Conservation (phyloP, 2,888 invertebrate genomes). For the Leucania comma region DNA sequence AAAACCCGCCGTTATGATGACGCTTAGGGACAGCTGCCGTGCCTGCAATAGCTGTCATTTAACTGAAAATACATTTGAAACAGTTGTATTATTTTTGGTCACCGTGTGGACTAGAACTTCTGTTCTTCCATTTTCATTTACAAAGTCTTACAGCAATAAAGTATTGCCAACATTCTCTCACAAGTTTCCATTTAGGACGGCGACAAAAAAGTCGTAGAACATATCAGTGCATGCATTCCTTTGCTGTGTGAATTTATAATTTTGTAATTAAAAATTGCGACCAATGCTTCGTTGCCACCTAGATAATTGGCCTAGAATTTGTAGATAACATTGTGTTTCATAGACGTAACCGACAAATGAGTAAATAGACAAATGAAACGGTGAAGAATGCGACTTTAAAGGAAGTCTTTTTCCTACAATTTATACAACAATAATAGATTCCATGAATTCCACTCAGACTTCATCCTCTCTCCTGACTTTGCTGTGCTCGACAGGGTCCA, state of each 20-base stretch:
- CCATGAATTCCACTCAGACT: too few relatives aligned
- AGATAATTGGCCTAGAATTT: conserved; percentile 43
- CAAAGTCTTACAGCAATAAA: conserved; percentile 40
- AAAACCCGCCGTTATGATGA: too few relatives aligned
- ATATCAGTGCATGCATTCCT: conserved; percentile 32
- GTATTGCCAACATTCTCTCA: conserved; percentile 40
- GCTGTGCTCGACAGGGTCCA: too few relatives aligned
- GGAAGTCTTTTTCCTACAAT: too few relatives aligned
- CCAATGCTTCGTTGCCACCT: conserved; percentile 28
- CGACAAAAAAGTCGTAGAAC: conserved; percentile 28
- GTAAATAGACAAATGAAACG: background rate
- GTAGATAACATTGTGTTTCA: background rate
- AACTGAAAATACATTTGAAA: too few relatives aligned
- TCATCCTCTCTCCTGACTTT: too few relatives aligned
- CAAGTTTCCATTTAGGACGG: conserved; percentile 45
- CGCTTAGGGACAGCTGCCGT: background rate
- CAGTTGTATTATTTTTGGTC: too few relatives aligned
- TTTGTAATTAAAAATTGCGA: conserved; percentile 38
- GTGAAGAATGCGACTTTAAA: background rate
- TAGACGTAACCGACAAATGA: background rate
- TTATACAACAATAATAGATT: too few relatives aligned
- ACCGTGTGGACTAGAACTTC: background rate
- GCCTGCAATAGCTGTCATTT: background rate
- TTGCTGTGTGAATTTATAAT: conserved; percentile 50
- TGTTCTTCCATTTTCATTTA: background rate